phyloP scores from a whole-genome alignment of 1,140 invertebrate species.

The Phortica variegata region DNA sequence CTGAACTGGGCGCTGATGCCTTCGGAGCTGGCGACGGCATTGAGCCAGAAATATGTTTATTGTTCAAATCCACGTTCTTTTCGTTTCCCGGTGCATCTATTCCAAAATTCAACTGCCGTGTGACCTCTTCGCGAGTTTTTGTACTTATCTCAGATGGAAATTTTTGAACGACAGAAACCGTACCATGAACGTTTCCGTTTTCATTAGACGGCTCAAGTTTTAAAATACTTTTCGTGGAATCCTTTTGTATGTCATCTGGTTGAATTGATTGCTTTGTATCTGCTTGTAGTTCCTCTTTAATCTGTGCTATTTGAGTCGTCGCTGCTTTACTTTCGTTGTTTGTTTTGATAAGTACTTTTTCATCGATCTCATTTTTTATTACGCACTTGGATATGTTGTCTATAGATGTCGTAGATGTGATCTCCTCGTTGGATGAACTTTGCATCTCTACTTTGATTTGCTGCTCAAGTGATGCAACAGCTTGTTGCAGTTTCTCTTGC shows the following conservation, averaged over 20 bases:
- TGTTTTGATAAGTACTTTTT: constrained; percentile 22
- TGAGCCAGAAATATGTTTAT: constrained; percentile 19
- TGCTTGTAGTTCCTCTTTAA: constrained; percentile 30
- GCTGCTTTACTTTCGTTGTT: constrained; percentile 17
- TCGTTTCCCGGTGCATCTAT: constrained; percentile 17
- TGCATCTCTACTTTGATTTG: constrained; percentile 22
- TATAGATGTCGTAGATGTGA: too few species aligned
- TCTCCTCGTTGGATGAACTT: neutral
- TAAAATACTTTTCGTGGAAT: neutral
- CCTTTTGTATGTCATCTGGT: constrained; percentile 20
- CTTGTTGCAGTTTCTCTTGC: constrained; percentile 16
- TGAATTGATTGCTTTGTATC: constrained; percentile 22
- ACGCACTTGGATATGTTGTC: too few species aligned
- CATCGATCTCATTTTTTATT: too few species aligned
- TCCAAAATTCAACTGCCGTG: constrained; percentile 40
- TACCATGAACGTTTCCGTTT: neutral
- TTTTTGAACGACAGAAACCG: too few species aligned
- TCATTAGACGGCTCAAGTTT: neutral
- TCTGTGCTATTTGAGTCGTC: constrained; percentile 31
- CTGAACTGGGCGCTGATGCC: constrained; percentile 11
- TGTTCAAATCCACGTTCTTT: too few species aligned
- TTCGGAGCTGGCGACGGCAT: constrained; percentile 48
- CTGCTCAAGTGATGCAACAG: constrained; percentile 15
- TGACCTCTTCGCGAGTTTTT: constrained; percentile 46
- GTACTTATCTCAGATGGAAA: too few species aligned